Conservation (phyloP, 2,888 invertebrate genomes). For the Linnaemya tessellans region DNA sequence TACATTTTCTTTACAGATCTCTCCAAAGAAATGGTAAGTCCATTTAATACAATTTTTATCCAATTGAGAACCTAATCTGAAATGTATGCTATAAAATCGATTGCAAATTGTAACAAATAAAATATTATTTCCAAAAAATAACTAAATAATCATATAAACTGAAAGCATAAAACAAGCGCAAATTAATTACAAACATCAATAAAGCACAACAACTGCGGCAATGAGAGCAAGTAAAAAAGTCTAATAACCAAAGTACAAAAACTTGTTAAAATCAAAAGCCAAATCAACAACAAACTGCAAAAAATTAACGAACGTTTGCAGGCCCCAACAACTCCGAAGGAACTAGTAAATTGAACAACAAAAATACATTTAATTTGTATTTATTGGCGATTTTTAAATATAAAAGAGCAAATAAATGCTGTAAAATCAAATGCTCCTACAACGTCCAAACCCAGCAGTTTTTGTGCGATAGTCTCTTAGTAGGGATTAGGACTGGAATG, state of each 20-base stretch:
- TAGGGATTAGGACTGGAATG: background rate
- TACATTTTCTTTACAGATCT: background rate
- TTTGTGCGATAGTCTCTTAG: background rate
- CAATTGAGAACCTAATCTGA: background rate
- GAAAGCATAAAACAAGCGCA: conserved; percentile 52
- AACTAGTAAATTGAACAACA: conserved; percentile 67
- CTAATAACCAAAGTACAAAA: conserved; percentile 67
- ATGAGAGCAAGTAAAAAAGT: background rate
- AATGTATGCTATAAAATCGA: background rate
- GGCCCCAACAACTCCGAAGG: conserved; percentile 27
- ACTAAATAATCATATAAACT: conserved; percentile 3
- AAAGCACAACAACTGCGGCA: conserved; percentile 39
- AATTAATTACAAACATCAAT: conserved; percentile 59
- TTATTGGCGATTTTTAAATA: conserved; percentile 70
- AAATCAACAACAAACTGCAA: conserved; percentile 26
- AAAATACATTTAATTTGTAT: conserved; percentile 72
- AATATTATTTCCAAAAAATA: conserved; percentile 24
- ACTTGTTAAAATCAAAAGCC: conserved; percentile 65
- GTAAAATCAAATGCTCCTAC: conserved; percentile 47
- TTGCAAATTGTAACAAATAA: conserved; percentile 44
- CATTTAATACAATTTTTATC: background rate
- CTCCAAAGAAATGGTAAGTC: background rate
- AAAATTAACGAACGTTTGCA: conserved; percentile 16
- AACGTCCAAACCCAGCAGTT: background rate
- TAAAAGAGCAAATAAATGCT: conserved; percentile 67